Conservation (phyloP, 2,113 vertebrate species). For the Phoenicopterus ruber region DNA sequence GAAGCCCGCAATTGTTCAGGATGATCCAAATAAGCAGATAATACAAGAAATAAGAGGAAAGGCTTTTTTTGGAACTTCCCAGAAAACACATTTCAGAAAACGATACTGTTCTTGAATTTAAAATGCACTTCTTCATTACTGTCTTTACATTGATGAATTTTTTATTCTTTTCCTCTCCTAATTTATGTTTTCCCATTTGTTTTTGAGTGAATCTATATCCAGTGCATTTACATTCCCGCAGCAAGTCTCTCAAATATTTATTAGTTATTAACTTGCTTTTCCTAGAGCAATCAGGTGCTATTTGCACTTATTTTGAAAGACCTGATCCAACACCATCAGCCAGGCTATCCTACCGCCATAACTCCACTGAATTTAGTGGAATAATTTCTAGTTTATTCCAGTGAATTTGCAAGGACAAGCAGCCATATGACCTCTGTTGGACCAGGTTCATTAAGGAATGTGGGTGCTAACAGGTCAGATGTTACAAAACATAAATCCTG, state of each 20-base stretch:
- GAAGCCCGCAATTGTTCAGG: background rate
- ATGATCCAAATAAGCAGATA: background rate
- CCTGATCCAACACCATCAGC: background rate
- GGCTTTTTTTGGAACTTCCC: background rate
- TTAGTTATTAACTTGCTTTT: conserved; percentile 23
- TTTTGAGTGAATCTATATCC: background rate
- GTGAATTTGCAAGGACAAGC: background rate
- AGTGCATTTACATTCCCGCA: background rate
- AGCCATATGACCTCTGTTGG: background rate
- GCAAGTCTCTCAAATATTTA: background rate
- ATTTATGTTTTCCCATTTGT: background rate
- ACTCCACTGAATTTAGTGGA: background rate
- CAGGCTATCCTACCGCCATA: rapidly evolving
- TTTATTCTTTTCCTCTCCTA: background rate
- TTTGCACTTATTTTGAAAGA: background rate
- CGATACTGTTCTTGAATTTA: background rate
- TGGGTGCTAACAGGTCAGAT: background rate
- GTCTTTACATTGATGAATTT: background rate
- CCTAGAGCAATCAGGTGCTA: background rate
- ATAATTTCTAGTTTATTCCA: background rate
- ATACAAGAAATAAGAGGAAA: background rate
- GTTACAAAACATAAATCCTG: background rate
- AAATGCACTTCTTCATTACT: background rate
- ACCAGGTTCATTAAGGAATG: background rate
- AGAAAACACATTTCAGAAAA: background rate